phyloP scores from a whole-genome alignment of 2,888 invertebrate genomes.

The Napeogenes inachia region DNA sequence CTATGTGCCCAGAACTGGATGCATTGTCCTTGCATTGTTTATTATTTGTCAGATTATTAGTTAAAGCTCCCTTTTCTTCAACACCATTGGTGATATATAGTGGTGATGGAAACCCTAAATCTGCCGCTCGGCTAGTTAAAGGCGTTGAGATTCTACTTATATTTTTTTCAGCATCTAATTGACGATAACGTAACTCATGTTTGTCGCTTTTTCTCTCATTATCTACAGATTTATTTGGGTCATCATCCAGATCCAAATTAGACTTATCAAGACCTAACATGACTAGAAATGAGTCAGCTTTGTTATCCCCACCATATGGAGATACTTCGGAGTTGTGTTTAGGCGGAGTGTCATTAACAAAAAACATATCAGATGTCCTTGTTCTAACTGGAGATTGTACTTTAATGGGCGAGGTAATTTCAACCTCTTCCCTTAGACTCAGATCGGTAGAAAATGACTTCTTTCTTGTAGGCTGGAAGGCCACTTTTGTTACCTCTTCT shows the following conservation, averaged over 20 bases:
- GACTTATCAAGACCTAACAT: slow-evolving; percentile 67
- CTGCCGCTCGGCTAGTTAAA: slow-evolving; percentile 45
- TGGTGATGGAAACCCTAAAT: slow-evolving; percentile 55
- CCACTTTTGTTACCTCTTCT: slow-evolving; percentile 64
- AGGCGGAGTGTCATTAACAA: slow-evolving; percentile 59
- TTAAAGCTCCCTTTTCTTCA: slow-evolving; percentile 46
- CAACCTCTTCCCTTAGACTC: slow-evolving; percentile 64
- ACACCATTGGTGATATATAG: slow-evolving; percentile 46
- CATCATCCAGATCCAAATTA: slow-evolving; percentile 52
- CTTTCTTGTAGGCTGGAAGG: slow-evolving; percentile 64
- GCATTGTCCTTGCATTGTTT: slow-evolving; percentile 36
- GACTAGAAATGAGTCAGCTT: slow-evolving; percentile 64
- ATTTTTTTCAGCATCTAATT: slow-evolving; percentile 55
- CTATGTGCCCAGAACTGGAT: slow-evolving; percentile 31
- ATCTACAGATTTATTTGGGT: slow-evolving; percentile 48
- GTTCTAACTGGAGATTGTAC: slow-evolving; percentile 46
- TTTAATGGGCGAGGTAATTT: slow-evolving; percentile 46
- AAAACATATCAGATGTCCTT: slow-evolving; percentile 62
- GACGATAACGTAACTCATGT: slow-evolving; percentile 45
- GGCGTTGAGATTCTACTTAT: slow-evolving; percentile 68
- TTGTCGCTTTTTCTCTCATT: slow-evolving; percentile 52
- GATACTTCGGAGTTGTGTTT: slow-evolving; percentile 43
- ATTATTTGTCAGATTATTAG: slow-evolving; percentile 40
- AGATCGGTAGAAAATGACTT: slow-evolving; percentile 55
- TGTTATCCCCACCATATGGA: slow-evolving; percentile 44